Evolutionary conservation across 2,113 vertebrate genomes (phyloP).

Genomic region (Numenius arquata): DNA sequence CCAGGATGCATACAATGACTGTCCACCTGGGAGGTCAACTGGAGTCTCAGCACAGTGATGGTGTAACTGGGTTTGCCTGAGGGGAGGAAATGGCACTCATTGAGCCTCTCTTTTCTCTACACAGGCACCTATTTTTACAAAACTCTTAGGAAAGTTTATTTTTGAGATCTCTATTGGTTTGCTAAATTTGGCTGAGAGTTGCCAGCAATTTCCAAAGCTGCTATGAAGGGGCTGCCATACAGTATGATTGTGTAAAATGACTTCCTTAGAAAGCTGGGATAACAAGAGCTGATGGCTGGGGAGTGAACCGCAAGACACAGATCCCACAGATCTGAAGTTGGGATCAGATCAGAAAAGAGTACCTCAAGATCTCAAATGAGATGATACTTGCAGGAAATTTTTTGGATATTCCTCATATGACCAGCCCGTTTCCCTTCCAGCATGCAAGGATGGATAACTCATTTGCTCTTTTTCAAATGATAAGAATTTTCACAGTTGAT

Average conservation of each 20-base stretch:
- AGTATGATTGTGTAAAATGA: background rate
- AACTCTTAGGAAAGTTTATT: background rate
- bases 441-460: background rate
- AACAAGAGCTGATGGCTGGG: background rate
- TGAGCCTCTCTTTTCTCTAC: background rate
- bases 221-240: background rate
- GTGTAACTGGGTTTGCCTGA: background rate
- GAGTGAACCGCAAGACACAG: background rate
- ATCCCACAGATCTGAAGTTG: background rate
- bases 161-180: background rate
- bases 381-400: background rate
- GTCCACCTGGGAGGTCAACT: background rate
- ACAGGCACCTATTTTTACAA: background rate
- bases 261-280: conserved; percentile 4
- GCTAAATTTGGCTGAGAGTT: background rate
- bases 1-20: background rate
- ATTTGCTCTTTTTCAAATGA: background rate
- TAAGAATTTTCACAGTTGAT: background rate
- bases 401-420: background rate
- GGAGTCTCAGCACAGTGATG: background rate
- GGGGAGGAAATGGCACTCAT: background rate
- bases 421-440: background rate
- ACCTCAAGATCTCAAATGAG: background rate
- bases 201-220: background rate
- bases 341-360: background rate